Evolutionary conservation across 1,140 invertebrate genomes (phyloP).

Genomic region (Reticulitermes speratus): DNA sequence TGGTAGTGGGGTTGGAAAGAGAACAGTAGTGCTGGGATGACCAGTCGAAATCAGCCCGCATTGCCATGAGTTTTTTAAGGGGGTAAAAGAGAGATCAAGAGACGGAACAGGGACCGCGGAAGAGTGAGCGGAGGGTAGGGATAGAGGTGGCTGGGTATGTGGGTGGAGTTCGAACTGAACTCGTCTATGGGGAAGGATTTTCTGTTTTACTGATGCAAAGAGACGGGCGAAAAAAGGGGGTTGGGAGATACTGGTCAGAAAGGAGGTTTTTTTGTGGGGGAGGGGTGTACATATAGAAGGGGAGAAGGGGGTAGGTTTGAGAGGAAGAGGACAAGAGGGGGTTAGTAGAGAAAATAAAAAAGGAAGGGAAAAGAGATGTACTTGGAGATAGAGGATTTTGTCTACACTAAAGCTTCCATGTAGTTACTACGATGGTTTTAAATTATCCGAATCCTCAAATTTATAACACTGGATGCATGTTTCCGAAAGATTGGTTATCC

Average conservation of each 20-base stretch:
- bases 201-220: constrained; percentile 18
- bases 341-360: constrained; percentile 16
- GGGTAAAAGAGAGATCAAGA: constrained; percentile 17
- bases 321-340: background rate
- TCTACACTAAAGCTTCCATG: background rate
- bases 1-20: background rate
- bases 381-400: background rate
- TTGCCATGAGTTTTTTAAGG: constrained; percentile 7
- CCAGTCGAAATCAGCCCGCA: background rate
- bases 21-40: background rate
- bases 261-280: background rate
- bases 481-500: constrained; percentile 18
- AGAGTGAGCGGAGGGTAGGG: background rate
- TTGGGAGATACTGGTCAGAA: constrained; percentile 9
- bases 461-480: constrained; percentile 8
- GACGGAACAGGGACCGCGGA: background rate
- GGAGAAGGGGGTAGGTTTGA: background rate
- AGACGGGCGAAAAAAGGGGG: background rate
- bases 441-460: constrained; percentile 17
- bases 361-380: background rate
- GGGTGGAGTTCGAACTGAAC: constrained; percentile 8
- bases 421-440: background rate
- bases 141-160: background rate
- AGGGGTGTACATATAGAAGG: background rate
- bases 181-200: constrained; percentile 8